These are phyloP conservation scores for Acrossocheilus fasciatus DNA, from an alignment of 2,797 vertebrate genomes.

Conservation along the genomic window DNA sequence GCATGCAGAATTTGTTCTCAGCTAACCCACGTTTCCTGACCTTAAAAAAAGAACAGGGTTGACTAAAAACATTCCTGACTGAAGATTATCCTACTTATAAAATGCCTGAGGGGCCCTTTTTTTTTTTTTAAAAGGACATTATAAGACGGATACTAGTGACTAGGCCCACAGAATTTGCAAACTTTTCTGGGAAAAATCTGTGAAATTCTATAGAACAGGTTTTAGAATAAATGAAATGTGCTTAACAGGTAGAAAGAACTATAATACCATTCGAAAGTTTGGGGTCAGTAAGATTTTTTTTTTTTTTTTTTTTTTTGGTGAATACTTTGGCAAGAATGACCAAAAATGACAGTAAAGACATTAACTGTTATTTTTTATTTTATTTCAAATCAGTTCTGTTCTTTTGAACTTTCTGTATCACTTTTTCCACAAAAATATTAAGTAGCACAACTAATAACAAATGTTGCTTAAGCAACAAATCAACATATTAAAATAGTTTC, in stretches of 20 bases:
- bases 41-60: slow-evolving; percentile 27
- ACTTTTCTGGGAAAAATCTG: background rate
- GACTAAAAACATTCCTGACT: slow-evolving; percentile 18
- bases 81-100: slow-evolving; percentile 20
- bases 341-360: background rate
- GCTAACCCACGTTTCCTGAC: slow-evolving; percentile 22
- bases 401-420: background rate
- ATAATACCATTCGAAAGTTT: background rate
- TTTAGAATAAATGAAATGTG: background rate
- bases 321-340: background rate
- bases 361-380: background rate
- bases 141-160: background rate
- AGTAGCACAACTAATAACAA: background rate
- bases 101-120: background rate
- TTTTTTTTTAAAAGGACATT: slow-evolving; percentile 3
- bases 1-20: slow-evolving; percentile 26
- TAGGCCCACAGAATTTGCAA: background rate
- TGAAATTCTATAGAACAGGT: background rate
- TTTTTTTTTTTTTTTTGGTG: no score
- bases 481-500: background rate
- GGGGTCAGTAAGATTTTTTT: background rate
- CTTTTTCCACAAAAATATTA: no score
- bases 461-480: background rate
- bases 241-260: background rate
- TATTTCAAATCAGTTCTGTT: background rate